A percentile compares a stretch with the other conserved stretches of the same genome.
Conservation (phyloP, 2,888 invertebrate genomes). For the Ormyrus pomaceus region DNA sequence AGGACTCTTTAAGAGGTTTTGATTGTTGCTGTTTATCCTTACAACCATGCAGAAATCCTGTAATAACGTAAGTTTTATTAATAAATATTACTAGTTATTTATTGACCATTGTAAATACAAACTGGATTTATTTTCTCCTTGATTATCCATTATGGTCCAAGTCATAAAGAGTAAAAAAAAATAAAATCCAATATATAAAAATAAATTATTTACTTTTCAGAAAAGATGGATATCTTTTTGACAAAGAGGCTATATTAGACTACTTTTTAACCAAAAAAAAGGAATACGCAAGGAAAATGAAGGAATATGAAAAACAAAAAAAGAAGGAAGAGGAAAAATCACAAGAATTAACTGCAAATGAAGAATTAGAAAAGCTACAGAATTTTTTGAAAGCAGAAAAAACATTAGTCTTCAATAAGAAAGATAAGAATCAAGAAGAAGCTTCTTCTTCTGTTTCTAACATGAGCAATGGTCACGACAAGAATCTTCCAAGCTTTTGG, state of each 20-base stretch:
- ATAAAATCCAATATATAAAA: too few relatives aligned
- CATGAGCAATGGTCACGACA: conserved; percentile 86
- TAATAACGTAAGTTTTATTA: conserved; percentile 83
- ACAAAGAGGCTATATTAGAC: conserved; percentile 97
- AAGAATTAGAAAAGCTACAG: conserved; percentile 85
- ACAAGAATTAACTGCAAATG: conserved; percentile 83
- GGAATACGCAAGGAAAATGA: conserved; percentile 91
- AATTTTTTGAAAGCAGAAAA: conserved; percentile 90
- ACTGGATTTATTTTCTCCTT: too few relatives aligned
- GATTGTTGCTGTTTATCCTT: conserved; percentile 98
- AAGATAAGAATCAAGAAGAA: conserved; percentile 53
- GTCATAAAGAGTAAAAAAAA: too few relatives aligned
- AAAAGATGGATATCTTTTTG: conserved; percentile 94
- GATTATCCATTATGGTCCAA: too few relatives aligned
- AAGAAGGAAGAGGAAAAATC: conserved; percentile 85
- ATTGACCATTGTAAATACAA: neutral
- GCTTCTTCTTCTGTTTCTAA: conserved; percentile 82
- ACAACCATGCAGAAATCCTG: conserved; percentile 96
- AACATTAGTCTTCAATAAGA: conserved; percentile 78
- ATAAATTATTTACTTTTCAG: conserved; percentile 68
- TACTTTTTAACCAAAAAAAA: conserved; percentile 96
- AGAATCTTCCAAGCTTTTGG: conserved; percentile 95
- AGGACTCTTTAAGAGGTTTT: conserved; percentile 96
- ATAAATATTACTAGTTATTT: neutral
- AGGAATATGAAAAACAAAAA: conserved; percentile 93